Evolutionary conservation across 2,797 vertebrate species (phyloP), one percentile per base, ranked within the genome.

Genomic region (Columba guinea): DNA sequence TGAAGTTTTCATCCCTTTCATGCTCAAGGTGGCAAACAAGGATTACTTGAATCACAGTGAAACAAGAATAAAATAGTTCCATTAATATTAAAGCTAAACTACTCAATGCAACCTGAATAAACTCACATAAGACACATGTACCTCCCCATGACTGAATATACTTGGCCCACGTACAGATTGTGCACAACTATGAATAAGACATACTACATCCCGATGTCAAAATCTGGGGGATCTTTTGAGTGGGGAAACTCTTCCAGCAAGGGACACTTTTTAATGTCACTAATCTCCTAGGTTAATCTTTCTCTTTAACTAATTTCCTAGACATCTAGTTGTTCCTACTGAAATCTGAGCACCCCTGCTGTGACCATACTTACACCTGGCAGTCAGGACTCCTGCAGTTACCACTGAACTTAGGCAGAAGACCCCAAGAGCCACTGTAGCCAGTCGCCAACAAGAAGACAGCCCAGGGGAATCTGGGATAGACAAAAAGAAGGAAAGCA

Each of bases 1-100:
- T 97, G 34, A 96, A 51, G 55, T 97, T 98, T 73, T 76, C 85
- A 80, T 94, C 89, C 37, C 85, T 94, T 87, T 94, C 69, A 37
- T 8, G 39, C 34, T 79, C 65, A 48, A 88, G 55, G 7, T 83
- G 74, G 37, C 85, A 93, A 13, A 84, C 89, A 95, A 96, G 94
- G 28, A 69, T 86, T 58, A 96, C 97, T 98, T 94, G 28, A 93
- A 71, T 48, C 46, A 59, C 65, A 64, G n/a, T 1, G 5, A 87
- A 90, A 73, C 39, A 79, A 78, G 41, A 84, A 79, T n/a, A 30
- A 88, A 74, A 85, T 59, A 46, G 11, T 65, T 21, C 17, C 32
- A 28, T 88, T 53, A 70, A 65, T 56, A 75, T 34, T 60, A 46
- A 41, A 65, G 12, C 35, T 78, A 65, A 49, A 56, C n/a, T 35